Evolutionary conservation across 92 coral and sea anemone genomes (phyloP).

Genomic region (Ricordea florida): DNA sequence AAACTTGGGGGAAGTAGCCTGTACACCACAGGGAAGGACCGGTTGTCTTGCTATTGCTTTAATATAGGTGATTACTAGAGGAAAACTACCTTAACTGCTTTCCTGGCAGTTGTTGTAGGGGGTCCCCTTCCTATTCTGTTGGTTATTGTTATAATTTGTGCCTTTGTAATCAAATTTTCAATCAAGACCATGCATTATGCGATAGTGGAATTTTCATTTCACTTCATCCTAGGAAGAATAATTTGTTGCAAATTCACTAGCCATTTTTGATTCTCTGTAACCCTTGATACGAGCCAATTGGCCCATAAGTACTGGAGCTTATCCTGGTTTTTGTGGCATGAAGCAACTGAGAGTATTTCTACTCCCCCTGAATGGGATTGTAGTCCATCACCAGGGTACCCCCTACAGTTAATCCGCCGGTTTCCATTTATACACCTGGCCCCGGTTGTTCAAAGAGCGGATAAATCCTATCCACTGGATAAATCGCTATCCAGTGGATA

Average conservation of each 20-base stretch:
- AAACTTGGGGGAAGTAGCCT: not conserved
- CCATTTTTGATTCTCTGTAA: no score
- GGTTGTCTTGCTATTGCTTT: not conserved
- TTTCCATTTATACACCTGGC: no score
- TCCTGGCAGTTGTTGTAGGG: not conserved
- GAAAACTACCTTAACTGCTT: not conserved
- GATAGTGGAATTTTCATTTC: no score
- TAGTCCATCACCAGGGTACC: no score
- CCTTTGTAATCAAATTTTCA: not conserved
- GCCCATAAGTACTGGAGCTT: no score
- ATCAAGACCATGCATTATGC: no score
- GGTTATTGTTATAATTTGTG: not conserved
- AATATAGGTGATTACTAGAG: not conserved
- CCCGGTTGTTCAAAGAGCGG: conserved; percentile 2
- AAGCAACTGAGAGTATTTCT: no score
- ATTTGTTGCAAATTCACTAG: not conserved
- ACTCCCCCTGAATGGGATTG: no score
- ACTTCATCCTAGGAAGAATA: no score
- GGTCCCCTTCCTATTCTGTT: not conserved
- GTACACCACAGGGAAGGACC: not conserved
- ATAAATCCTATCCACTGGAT: not conserved
- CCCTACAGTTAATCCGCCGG: no score
- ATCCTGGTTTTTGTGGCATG: no score
- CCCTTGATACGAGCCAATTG: no score
- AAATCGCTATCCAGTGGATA: not conserved